These are phyloP conservation scores for Oedothorax gibbosus DNA, from an alignment of 1,140 invertebrate species.

Conservation along the genomic window DNA sequence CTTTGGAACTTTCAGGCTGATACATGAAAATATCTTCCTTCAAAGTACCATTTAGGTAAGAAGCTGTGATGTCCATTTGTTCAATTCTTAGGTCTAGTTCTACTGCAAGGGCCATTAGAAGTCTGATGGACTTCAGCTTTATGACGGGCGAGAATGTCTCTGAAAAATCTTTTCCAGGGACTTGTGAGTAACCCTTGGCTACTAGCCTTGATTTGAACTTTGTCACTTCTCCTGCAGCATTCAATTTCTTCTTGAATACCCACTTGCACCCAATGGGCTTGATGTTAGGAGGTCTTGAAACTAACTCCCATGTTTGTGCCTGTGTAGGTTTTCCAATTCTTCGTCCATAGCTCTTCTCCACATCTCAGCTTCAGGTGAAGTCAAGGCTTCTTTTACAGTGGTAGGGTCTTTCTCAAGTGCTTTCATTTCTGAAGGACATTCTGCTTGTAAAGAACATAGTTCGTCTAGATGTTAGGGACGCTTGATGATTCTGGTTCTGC, in stretches of 20 bases:
- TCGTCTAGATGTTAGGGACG: background rate
- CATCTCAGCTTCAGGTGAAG: slow-evolving; percentile 61
- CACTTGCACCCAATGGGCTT: slow-evolving; percentile 65
- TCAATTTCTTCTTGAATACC: slow-evolving; percentile 62
- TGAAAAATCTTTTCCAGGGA: too few relatives aligned
- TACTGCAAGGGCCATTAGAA: too few relatives aligned
- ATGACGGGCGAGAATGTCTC: too few relatives aligned
- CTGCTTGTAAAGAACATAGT: background rate
- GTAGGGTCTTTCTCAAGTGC: background rate
- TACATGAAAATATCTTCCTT: too few relatives aligned
- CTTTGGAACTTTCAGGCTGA: too few relatives aligned
- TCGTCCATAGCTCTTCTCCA: slow-evolving; percentile 68
- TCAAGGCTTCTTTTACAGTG: slow-evolving; percentile 64
- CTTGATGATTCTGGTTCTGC: background rate
- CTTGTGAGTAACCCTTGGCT: slow-evolving; percentile 59
- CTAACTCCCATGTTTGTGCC: slow-evolving; percentile 67
- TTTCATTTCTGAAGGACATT: background rate
- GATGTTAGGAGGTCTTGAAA: slow-evolving; percentile 62
- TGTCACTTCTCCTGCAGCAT: background rate
- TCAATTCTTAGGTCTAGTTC: too few relatives aligned
- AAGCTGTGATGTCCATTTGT: too few relatives aligned
- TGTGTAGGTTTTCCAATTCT: slow-evolving; percentile 65
- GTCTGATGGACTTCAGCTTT: too few relatives aligned
- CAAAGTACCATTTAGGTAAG: too few relatives aligned
- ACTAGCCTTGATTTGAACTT: slow-evolving; percentile 57